A percentile compares a stretch with the other conserved stretches of the same genome.
phyloP scores from a whole-genome alignment of 2,113 vertebrate species.

The Colinus virginianus region DNA sequence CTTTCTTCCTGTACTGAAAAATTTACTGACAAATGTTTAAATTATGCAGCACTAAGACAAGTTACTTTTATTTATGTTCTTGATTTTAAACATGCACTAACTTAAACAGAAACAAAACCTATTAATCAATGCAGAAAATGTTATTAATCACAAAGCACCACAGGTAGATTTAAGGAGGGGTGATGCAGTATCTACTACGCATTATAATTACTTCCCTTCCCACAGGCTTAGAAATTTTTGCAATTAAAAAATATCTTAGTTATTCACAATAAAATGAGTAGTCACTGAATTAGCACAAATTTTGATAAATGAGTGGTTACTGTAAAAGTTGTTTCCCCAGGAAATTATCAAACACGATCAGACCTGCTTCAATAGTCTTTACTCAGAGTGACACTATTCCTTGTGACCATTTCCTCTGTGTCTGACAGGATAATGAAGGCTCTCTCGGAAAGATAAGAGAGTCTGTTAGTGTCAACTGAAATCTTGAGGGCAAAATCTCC shows the following conservation, averaged over 20 bases:
- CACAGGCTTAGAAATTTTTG: slow-evolving; percentile 42
- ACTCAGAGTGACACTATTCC: background rate
- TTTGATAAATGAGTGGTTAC: slow-evolving; percentile 17
- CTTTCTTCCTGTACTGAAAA: slow-evolving; percentile 1
- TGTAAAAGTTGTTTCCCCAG: background rate
- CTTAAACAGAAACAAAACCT: slow-evolving; percentile 58
- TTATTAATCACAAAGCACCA: slow-evolving; percentile 40
- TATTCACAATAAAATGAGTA: slow-evolving; percentile 39
- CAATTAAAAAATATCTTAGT: slow-evolving; percentile 45
- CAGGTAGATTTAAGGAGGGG: slow-evolving; percentile 28
- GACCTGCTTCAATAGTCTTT: accelerated
- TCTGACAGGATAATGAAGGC: background rate
- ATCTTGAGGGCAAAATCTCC: background rate
- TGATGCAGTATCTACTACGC: slow-evolving; percentile 3
- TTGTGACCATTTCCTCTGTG: background rate
- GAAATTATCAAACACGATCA: background rate
- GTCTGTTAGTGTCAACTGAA: accelerated
- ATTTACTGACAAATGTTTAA: slow-evolving; percentile 16
- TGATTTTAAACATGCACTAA: slow-evolving; percentile 42
- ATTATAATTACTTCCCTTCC: slow-evolving; percentile 31
- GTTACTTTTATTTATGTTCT: slow-evolving; percentile 15
- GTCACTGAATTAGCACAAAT: slow-evolving; percentile 1
- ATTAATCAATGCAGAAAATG: slow-evolving; percentile 23
- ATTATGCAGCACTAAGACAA: slow-evolving; percentile 35
- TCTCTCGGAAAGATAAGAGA: accelerated